Evolutionary conservation across 2,113 vertebrate genomes (phyloP).

Genomic region (Alligator mississippiensis): DNA sequence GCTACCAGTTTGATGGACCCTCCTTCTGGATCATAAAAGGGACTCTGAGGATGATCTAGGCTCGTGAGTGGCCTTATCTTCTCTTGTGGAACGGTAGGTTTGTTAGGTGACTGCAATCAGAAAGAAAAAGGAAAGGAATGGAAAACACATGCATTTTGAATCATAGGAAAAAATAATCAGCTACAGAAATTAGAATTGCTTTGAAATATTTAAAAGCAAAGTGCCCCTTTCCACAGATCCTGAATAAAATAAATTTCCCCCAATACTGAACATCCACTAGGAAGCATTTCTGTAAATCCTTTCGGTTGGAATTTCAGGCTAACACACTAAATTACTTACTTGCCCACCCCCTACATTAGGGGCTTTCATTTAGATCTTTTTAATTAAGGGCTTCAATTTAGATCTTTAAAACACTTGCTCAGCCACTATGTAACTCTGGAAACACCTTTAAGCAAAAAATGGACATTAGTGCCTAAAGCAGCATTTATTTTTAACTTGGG

Average conservation of each 20-base stretch:
- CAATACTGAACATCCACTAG: not conserved
- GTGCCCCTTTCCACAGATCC: not conserved
- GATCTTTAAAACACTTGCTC: too few relatives aligned
- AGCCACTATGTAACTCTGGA: too few relatives aligned
- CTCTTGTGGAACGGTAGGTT: conserved; percentile 88
- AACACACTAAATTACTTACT: not conserved
- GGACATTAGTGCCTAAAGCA: too few relatives aligned
- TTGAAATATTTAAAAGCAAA: not conserved
- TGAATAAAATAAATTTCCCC: not conserved
- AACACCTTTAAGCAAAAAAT: too few relatives aligned
- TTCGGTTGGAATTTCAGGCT: not conserved
- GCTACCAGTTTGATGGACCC: conserved; percentile 95
- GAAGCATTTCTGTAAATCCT: not conserved
- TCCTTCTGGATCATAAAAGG: conserved; percentile 98
- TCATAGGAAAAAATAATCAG: not conserved
- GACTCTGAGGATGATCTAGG: conserved; percentile 96
- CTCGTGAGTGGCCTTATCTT: conserved; percentile 97
- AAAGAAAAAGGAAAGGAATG: not conserved
- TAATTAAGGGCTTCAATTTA: too few relatives aligned
- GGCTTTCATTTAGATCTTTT: too few relatives aligned
- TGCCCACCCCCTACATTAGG: too few relatives aligned
- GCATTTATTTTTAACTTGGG: too few relatives aligned
- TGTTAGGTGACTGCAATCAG: conserved; percentile 91
- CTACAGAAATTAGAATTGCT: not conserved
- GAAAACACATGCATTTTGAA: not conserved